A percentile compares a stretch with the other conserved stretches of the same genome.
These are phyloP conservation scores for Danio albolineatus DNA, from an alignment of 2,797 vertebrate genomes.

Conservation along the genomic window DNA sequence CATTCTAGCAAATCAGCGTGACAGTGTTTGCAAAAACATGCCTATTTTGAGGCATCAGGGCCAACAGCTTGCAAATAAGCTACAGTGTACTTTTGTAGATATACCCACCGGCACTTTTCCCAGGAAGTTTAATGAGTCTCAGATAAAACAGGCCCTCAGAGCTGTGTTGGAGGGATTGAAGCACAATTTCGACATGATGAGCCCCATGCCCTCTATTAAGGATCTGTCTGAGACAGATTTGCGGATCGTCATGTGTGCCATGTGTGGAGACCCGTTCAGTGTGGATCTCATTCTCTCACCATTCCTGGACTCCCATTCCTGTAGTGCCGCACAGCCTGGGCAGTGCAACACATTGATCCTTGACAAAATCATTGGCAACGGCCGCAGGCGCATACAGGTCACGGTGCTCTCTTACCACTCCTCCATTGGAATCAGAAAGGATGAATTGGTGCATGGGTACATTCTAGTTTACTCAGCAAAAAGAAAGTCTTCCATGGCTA, in stretches of 20 bases:
- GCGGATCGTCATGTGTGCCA: slow-evolving; percentile 98
- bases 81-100: slow-evolving; percentile 98
- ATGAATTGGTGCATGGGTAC: slow-evolving; percentile 97
- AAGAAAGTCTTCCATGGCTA: slow-evolving; percentile 98
- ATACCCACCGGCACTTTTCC: slow-evolving; percentile 91
- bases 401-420: slow-evolving; percentile 97
- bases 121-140: slow-evolving; percentile 95
- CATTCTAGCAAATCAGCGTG: slow-evolving; percentile 96
- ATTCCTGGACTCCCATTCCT: slow-evolving; percentile 96
- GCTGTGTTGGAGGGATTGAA: slow-evolving; percentile 94
- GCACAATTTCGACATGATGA: slow-evolving; percentile 93
- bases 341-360: slow-evolving; percentile 96
- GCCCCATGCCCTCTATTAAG: slow-evolving; percentile 92
- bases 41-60: slow-evolving; percentile 97
- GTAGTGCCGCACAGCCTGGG: slow-evolving; percentile 94
- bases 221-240: slow-evolving; percentile 96
- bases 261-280: slow-evolving; percentile 99
- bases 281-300: slow-evolving; percentile 98
- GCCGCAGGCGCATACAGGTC: slow-evolving; percentile 93
- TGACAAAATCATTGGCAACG: slow-evolving; percentile 97
- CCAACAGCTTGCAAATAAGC: slow-evolving; percentile 96
- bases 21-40: slow-evolving; percentile 92
- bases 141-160: slow-evolving; percentile 95
- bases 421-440: slow-evolving; percentile 95
- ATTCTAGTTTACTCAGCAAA: slow-evolving; percentile 98